Evolutionary conservation across 2,113 vertebrate species (phyloP).

Genomic region (Arizona elegans): DNA sequence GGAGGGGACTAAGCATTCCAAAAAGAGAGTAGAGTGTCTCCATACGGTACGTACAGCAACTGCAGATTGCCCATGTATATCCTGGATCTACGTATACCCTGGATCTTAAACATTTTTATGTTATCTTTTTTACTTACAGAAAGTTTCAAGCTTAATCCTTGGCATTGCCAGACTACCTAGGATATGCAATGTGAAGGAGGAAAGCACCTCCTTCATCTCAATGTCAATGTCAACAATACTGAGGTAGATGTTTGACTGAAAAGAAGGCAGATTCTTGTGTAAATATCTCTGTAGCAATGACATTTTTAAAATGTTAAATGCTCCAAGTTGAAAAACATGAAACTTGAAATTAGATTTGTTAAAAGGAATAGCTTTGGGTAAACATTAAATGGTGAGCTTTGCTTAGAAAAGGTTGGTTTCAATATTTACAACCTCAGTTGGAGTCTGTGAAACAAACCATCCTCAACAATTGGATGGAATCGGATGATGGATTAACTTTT

Average conservation of each 20-base stretch:
- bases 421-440: slow-evolving; percentile 26
- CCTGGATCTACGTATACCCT: neutral
- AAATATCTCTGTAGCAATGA: slow-evolving; percentile 41
- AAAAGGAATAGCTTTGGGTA: slow-evolving; percentile 13
- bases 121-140: neutral
- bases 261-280: slow-evolving; percentile 30
- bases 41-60: neutral
- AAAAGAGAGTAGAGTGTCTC: neutral
- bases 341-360: neutral
- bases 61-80: neutral
- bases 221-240: neutral
- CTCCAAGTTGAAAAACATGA: neutral
- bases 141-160: neutral
- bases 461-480: slow-evolving; percentile 47
- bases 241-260: neutral
- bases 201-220: neutral
- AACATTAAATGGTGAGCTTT: slow-evolving; percentile 32
- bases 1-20: neutral
- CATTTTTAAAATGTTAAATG: neutral
- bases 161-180: neutral
- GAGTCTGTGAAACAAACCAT: slow-evolving; percentile 45
- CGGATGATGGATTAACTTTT: slow-evolving; percentile 44
- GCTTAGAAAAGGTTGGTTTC: slow-evolving; percentile 38
- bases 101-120: neutral
- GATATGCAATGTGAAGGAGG: neutral